These are phyloP conservation scores for Coptotermes formosanus DNA, from an alignment of 1,140 invertebrate species.

Conservation along the genomic window DNA sequence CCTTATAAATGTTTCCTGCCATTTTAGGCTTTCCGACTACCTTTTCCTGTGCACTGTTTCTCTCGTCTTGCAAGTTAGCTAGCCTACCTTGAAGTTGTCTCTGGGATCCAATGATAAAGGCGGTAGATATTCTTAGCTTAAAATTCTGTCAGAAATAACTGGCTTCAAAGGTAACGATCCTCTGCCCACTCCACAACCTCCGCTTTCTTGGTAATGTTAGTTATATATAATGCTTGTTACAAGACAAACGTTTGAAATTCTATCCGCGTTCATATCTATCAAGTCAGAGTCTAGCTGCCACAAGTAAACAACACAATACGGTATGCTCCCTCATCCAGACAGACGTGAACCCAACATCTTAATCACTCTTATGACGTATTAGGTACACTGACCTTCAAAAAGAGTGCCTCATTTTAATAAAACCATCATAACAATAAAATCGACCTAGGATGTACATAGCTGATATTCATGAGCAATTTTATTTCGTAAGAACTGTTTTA, in stretches of 20 bases:
- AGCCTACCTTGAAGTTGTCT: too few species aligned
- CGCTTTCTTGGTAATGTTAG: neutral
- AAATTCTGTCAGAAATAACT: too few species aligned
- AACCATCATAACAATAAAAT: neutral
- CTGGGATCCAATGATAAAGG: too few species aligned
- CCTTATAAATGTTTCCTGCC: too few species aligned
- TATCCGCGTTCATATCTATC: constrained; percentile 4
- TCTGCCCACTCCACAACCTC: neutral
- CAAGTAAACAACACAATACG: constrained; percentile 16
- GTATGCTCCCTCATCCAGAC: neutral
- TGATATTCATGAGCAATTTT: neutral
- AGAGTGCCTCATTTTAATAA: neutral
- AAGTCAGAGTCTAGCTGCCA: neutral
- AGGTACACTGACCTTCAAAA: constrained; percentile 10
- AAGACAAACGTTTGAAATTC: constrained; percentile 11
- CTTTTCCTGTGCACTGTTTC: too few species aligned
- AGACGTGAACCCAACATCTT: neutral
- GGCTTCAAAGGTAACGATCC: neutral
- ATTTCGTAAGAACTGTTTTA: neutral
- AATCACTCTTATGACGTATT: neutral
- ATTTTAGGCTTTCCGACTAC: too few species aligned
- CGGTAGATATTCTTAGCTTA: too few species aligned
- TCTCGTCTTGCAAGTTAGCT: too few species aligned
- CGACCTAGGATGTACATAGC: neutral
- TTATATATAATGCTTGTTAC: neutral